Evolutionary conservation across 2,113 vertebrate genomes (phyloP), one percentile per base, ranked within the genome.

Genomic region (Coregonus clupeaformis): DNA sequence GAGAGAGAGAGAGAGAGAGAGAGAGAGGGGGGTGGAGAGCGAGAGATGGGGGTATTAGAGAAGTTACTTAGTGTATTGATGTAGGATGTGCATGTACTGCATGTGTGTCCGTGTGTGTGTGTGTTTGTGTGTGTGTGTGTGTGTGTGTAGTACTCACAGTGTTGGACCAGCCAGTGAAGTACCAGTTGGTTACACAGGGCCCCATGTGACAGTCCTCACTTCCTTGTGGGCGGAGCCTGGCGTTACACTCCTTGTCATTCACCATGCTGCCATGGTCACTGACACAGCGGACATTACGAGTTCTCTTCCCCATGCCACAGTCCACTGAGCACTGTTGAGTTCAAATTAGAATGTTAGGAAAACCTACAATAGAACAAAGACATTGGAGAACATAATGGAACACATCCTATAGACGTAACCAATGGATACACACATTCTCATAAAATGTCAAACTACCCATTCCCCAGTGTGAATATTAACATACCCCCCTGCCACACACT

Each of bases 141-240:
- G 36, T 25, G 2, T 0, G 57, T 20, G n/a, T 59, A 59, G 57
- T 74, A 90, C 91, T 89, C 85, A 97, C 96, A 81, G 92, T 91
- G 73, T 89, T 80, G 64, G 94, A 93, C 96, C 96, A 97, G 70
- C 89, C 90, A 0, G 93, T 95, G 87, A 94, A 93, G 88, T 97
- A 96, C 96, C 96, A 97, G 90, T 94, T 94, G 4, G 91, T 94
- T n/a, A 94, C 91, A 13, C 96, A 97, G 20, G 95, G 95, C 0
- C 95, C 96, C 96, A 97, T 96, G 89, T 96, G 91, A 75, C 96
- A 97, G 74, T 93, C 92, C 82, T 97, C 95, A 24, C 84, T 93
- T 82, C 90, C 91, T 52, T 89, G 86, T 63, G 96, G 96, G 27
- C 90, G 91, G 1, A 90, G 89, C 57, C 92, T 88, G 14, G 91